These are phyloP conservation scores for Nezara viridula DNA, from an alignment of 2,888 invertebrate species.

Conservation along the genomic window DNA sequence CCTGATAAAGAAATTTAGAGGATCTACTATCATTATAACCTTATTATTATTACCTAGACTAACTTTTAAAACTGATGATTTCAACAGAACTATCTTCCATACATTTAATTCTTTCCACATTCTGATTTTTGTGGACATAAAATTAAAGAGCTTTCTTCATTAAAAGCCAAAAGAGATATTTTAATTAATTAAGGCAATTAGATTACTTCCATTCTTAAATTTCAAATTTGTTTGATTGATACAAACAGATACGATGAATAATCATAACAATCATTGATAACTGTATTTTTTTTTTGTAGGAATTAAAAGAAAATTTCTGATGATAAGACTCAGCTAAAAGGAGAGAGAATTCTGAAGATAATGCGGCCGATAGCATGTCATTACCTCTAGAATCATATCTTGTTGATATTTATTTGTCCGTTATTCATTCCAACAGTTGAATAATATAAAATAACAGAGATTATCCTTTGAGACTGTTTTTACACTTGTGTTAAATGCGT, in stretches of 20 bases:
- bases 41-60: too few species aligned
- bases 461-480: constrained; percentile 51
- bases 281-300: constrained; percentile 1
- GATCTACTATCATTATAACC: too few species aligned
- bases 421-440: constrained; percentile 55
- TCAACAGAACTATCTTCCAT: too few species aligned
- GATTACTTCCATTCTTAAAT: too few species aligned
- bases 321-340: constrained; percentile 51
- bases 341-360: constrained; percentile 54
- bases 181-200: too few species aligned
- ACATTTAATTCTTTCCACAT: too few species aligned
- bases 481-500: constrained; percentile 39
- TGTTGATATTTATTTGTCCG: constrained; percentile 54
- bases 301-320: constrained; percentile 18
- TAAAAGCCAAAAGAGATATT: too few species aligned
- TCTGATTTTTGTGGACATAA: too few species aligned
- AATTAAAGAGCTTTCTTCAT: too few species aligned
- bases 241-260: background rate
- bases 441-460: constrained; percentile 50
- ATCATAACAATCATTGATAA: background rate
- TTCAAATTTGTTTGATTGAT: background rate
- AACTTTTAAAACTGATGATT: too few species aligned
- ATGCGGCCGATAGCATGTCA: constrained; percentile 56
- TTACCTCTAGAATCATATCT: constrained; percentile 50
- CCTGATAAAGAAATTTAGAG: too few species aligned